phyloP scores from a whole-genome alignment of 2,113 vertebrate species.

The Bufo gargarizans region DNA sequence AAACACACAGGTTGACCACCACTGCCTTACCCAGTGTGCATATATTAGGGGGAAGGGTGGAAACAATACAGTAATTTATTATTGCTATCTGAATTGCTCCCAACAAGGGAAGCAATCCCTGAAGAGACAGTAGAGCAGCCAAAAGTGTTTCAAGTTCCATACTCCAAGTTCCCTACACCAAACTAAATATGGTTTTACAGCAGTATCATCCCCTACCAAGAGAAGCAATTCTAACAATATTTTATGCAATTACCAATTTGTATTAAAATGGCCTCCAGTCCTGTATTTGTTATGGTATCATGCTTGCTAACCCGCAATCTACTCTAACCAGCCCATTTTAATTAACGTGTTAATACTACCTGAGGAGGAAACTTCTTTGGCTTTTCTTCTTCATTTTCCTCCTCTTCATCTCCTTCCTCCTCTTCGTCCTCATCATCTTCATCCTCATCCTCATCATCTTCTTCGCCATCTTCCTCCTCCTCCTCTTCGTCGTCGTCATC shows the following conservation, averaged over 20 bases:
- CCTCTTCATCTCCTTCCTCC: slow-evolving; percentile 54
- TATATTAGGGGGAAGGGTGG: no score
- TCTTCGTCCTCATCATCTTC: slow-evolving; percentile 62
- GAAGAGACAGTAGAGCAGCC: background rate
- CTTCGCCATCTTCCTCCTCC: slow-evolving; percentile 72
- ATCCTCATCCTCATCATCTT: slow-evolving; percentile 65
- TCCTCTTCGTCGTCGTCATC: slow-evolving; percentile 65
- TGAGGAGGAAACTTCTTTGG: slow-evolving; percentile 39
- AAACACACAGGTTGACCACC: no score
- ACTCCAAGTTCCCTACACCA: background rate
- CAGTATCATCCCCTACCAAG: no score
- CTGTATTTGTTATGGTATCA: no score
- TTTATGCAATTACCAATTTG: background rate
- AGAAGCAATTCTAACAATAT: background rate
- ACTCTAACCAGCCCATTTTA: no score
- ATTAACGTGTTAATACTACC: background rate
- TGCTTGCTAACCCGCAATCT: no score
- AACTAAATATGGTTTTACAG: background rate
- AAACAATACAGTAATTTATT: no score
- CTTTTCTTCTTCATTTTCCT: slow-evolving; percentile 66
- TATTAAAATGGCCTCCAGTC: background rate
- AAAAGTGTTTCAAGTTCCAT: background rate
- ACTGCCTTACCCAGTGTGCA: no score
- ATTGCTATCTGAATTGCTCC: no score
- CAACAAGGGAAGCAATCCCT: background rate